Evolutionary conservation across 1,140 invertebrate genomes (phyloP), one percentile per base, ranked within the genome.

Genomic region (Pentalonia nigronervosa): DNA sequence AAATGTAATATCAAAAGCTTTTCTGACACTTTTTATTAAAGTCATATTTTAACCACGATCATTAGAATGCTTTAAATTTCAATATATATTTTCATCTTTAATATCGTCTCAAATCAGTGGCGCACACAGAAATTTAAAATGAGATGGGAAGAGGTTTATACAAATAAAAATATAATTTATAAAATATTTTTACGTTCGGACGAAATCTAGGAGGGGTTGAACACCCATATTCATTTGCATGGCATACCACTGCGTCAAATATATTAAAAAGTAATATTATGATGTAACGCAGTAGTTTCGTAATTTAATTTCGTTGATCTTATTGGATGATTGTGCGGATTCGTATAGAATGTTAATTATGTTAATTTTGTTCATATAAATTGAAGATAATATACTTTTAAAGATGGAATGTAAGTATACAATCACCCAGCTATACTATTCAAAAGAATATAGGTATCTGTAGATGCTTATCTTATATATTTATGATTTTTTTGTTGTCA

Each of bases 211-310:
- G 30, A n/a, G 60, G 30, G 6, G 30, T 67, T 67, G 3, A 67
- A 67, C 30, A 7, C 50, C 21, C 20, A 23, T 23, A 23, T 53
- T 53, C 20, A 0, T 3, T 7, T 67, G 30, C 4, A 60, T 1
- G 25, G 25, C 14, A 67, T 11, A 0, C 50, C 50, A 53, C 50
- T 53, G 20, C 2, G 21, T 53, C 4, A 53, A 76, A 76, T 76
- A n/a, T 17, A n/a, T 67, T n/a, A 67, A 17, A 17, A 67, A n/a
- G 11, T 53, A 84, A 45, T 84, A 45, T 47, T 45, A 88, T 50
- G 84, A 87, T 87, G 84, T 87, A 47, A 87, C 45, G n/a, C 7
- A 50, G 48, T 89, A 36, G 34, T 89, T 56, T 89, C 87, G 34
- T 89, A 89, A 89, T 89, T 89, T 56, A 36, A 34, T 53, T 36